Evolutionary conservation across 2,797 vertebrate species (phyloP), one percentile per base, ranked within the genome.

Genomic region (Sparus aurata): DNA sequence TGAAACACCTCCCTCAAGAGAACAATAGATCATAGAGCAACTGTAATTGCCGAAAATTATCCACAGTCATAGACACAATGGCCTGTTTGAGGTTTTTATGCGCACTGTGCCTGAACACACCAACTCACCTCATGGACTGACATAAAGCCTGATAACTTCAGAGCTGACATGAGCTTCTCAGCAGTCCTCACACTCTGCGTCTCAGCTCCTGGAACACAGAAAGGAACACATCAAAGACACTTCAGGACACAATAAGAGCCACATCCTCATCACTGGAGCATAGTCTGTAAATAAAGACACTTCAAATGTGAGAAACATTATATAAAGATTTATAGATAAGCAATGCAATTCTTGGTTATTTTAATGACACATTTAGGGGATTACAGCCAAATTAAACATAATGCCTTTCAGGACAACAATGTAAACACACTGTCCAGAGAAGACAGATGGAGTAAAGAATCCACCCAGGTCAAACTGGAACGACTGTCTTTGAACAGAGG

Each of bases 91-190:
- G 3, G 17, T 18, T 46, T 38, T 58, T 4, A 22, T 0, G 2
- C 8, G 30, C 22, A 43, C 4, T 65, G 30, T 34, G 25, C 45
- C 25, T 23, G 6, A 71, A 23, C 11, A 22, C 4, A 5, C 17
- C 11, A 13, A 34, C 83, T 52, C 72, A 92, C 93, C 91, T 92
- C 71, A 30, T 84, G 80, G 20, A 92, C 86, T 0, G 91, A 91
- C 49, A 45, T 68, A 49, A 93, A 92, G 22, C 93, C 93, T 0
- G 91, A 91, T 57, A 94, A 5, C 89, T 92, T 94, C 30, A 94
- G 75, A 15, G 52, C 63, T 0, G 93, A 89, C 22, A 55, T 8
- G 20, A 94, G 79, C 69, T 90, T 92, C 53, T 88, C 86, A 0
- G 58, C 25, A 0, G 90, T 91, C 75, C 73, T 86, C 68, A 91